Evolutionary conservation across 2,113 vertebrate species (phyloP).

Genomic region (Saguinus midas): DNA sequence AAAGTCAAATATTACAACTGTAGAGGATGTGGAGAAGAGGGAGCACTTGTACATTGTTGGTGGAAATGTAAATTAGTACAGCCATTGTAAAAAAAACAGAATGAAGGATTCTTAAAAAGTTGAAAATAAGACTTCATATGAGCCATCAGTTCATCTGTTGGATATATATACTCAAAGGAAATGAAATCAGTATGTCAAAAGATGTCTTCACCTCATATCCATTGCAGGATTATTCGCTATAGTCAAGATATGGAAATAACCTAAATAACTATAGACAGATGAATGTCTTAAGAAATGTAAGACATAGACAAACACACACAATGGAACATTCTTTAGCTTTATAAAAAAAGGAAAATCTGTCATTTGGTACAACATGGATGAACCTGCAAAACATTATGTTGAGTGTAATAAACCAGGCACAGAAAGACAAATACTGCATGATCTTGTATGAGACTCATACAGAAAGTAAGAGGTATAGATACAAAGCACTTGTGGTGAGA

Average conservation of each 20-base stretch:
- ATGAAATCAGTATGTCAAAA: not conserved
- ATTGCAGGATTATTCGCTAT: not conserved
- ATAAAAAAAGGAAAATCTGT: not conserved
- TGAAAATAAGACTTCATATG: not conserved
- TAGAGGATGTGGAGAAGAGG: not conserved
- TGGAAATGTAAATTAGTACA: not conserved
- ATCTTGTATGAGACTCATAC: no score
- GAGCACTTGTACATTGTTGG: not conserved
- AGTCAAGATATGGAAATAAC: not conserved
- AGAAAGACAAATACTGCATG: not conserved
- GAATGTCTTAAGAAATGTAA: not conserved
- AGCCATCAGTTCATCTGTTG: not conserved
- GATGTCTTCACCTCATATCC: not conserved
- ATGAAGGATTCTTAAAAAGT: not conserved
- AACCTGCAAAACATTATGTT: not conserved
- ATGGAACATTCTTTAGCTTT: not conserved
- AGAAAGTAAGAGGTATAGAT: not conserved
- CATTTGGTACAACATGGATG: not conserved
- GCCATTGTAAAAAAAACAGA: not conserved
- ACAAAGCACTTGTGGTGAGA: no score
- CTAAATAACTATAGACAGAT: not conserved
- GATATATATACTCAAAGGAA: not conserved
- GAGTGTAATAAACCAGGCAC: not conserved
- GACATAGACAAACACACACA: not conserved
- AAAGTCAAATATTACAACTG: not conserved